A percentile compares a stretch with the other conserved stretches of the same genome.
These are phyloP conservation scores for Ctenosaura bakeri DNA, from an alignment of 2,797 vertebrate genomes.

Conservation along the genomic window DNA sequence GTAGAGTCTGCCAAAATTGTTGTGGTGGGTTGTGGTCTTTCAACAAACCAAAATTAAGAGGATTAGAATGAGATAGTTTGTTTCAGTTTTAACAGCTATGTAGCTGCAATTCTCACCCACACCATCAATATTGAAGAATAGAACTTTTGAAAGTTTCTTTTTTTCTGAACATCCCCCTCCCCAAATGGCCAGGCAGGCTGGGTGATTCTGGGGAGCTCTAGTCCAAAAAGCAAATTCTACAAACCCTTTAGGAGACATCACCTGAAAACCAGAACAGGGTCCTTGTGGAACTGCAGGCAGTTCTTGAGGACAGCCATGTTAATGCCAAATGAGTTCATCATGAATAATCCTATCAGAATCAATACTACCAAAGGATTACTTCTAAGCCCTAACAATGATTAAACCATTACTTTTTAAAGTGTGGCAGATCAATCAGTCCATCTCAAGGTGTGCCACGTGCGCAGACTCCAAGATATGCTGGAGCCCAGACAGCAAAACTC, in stretches of 20 bases:
- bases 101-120: background rate
- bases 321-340: slow-evolving; percentile 70
- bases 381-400: slow-evolving; percentile 81
- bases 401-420: slow-evolving; percentile 81
- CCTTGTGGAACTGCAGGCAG: background rate
- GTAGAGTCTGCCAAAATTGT: background rate
- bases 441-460: slow-evolving; percentile 68
- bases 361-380: slow-evolving; percentile 79
- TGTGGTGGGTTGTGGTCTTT: background rate
- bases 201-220: too few species aligned
- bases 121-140: too few species aligned
- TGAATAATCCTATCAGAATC: slow-evolving; percentile 75
- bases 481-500: background rate
- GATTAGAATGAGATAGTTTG: background rate
- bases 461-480: slow-evolving; percentile 63
- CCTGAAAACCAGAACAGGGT: background rate
- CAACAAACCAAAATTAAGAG: background rate
- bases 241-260: background rate
- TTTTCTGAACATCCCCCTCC: too few species aligned
- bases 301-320: slow-evolving; percentile 41
- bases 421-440: slow-evolving; percentile 80
- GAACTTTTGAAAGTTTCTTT: too few species aligned
- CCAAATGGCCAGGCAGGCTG: too few species aligned
- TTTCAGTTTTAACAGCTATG: background rate
- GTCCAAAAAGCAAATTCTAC: background rate